Evolutionary conservation across 2,113 vertebrate species (phyloP), one percentile per base, ranked within the genome.

Genomic region (Sebastes fasciatus): DNA sequence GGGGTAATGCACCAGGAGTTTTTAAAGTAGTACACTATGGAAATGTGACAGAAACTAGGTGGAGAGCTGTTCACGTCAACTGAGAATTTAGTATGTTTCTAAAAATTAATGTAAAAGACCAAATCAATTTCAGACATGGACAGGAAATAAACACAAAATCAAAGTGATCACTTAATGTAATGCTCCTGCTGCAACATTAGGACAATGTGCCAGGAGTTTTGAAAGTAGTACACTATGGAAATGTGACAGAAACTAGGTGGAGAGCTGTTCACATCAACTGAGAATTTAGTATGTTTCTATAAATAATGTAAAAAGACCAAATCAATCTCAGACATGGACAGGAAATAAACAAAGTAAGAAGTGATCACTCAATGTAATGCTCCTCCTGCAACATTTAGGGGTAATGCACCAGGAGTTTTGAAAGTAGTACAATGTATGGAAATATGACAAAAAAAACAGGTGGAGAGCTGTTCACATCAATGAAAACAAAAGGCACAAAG

Each of bases 401-500:
- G 10, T n/a, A 48, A 74, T 61, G 43, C 6, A 7, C 16, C 21
- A 51, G 26, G 72, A 67, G 60, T 71, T 64, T 61, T 17, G 0
- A 66, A 79, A 79, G 66, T 67, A 71, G 46, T 40, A 68, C 67
- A 21, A 2, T 26, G 48, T 61, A 14, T 60, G 42, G 11, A 17
- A 72, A 26, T 19, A 26, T 64, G 14, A 74, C 14, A 54, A 51
- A 83, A 74, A 54, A 26, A 26, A 26, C 26, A 26, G 26, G 26
- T 26, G 13, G 26, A 66, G 11, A 83, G 54, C 62, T 68, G 49
- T 23, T 14, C 2, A 48, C 9, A 42, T 14, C 63, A 45, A 54
- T 58, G 40, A 72, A 76, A 64, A 65, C 16, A 46, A 64, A 45
- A 66, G 42, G 17, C 12, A 63, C 4, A 72, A 68, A 85, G 64